Percentiles rank a stretch among this genome's conserved stretches.
These are phyloP conservation scores for Theropithecus gelada DNA, from an alignment of 2,113 vertebrate species.

Conservation along the genomic window DNA sequence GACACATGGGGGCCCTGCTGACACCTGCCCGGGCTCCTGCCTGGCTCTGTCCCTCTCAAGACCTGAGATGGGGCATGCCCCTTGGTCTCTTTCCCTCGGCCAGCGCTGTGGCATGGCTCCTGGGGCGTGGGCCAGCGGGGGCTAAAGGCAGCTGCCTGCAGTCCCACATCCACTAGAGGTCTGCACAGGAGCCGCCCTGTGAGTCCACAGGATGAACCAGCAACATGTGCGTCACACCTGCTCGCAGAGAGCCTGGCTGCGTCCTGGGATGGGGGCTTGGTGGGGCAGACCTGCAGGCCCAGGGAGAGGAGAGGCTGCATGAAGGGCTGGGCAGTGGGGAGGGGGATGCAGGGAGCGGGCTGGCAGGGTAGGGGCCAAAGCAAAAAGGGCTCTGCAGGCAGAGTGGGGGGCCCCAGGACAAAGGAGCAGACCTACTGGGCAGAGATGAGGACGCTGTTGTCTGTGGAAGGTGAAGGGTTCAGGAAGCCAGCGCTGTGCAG, in stretches of 20 bases:
- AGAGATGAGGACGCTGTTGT: neutral
- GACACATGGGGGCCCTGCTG: neutral
- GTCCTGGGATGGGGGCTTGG: neutral
- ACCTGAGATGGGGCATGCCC: neutral
- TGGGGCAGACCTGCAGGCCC: neutral
- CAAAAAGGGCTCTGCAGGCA: neutral
- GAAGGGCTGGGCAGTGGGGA: neutral
- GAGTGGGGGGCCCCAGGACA: neutral
- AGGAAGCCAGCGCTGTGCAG: neutral
- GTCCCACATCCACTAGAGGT: neutral
- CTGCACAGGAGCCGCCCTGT: neutral
- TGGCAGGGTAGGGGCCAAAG: neutral
- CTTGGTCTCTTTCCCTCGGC: neutral
- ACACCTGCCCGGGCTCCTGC: neutral
- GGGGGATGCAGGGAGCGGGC: neutral
- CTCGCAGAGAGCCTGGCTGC: no score
- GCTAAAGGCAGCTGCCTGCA: neutral
- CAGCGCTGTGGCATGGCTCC: neutral
- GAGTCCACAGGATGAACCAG: neutral
- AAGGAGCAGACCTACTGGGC: neutral
- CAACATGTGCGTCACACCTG: rapidly evolving
- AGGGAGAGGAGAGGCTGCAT: neutral
- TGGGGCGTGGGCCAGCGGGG: neutral
- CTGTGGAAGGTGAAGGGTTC: neutral
- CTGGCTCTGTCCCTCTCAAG: neutral